Percentiles rank a stretch among this genome's conserved stretches.
Evolutionary conservation across 2,113 vertebrate species (phyloP).

Genomic region (Paedocypris sp.): DNA sequence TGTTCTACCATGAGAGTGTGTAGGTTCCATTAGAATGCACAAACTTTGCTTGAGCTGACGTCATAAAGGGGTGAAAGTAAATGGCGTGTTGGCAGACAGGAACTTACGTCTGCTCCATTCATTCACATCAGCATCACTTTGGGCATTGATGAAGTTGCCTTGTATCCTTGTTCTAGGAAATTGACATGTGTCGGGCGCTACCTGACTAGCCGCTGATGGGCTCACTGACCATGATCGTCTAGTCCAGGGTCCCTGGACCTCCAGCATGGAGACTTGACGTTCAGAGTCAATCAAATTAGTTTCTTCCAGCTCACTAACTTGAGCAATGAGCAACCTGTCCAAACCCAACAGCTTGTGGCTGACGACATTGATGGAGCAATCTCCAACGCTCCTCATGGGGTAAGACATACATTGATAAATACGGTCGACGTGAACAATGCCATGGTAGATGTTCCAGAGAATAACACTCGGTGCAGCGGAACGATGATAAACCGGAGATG

Average conservation of each 20-base stretch:
- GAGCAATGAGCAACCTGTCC: slow-evolving; percentile 34
- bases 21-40: too few species aligned
- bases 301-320: slow-evolving; percentile 58
- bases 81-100: not conserved
- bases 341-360: slow-evolving; percentile 31
- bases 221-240: slow-evolving; percentile 64
- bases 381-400: slow-evolving; percentile 45
- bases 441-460: slow-evolving; percentile 23
- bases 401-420: slow-evolving; percentile 39
- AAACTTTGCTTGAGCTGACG: slow-evolving; percentile 1
- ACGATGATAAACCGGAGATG: not conserved
- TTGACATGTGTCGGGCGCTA: slow-evolving; percentile 62
- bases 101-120: slow-evolving; percentile 21
- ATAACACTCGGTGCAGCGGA: not conserved
- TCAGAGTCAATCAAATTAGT: slow-evolving; percentile 67
- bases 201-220: slow-evolving; percentile 60
- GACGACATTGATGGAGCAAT: slow-evolving; percentile 41
- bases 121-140: slow-evolving; percentile 27
- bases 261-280: slow-evolving; percentile 39
- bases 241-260: slow-evolving; percentile 49
- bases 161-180: slow-evolving; percentile 38
- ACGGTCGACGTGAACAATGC: slow-evolving; percentile 15
- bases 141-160: slow-evolving; percentile 20
- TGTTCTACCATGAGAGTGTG: too few species aligned
- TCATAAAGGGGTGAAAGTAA: slow-evolving; percentile 28